A percentile compares a stretch with the other conserved stretches of the same genome.
phyloP scores from a whole-genome alignment of 2,113 vertebrate species.

The Semicossyphus pulcher region DNA sequence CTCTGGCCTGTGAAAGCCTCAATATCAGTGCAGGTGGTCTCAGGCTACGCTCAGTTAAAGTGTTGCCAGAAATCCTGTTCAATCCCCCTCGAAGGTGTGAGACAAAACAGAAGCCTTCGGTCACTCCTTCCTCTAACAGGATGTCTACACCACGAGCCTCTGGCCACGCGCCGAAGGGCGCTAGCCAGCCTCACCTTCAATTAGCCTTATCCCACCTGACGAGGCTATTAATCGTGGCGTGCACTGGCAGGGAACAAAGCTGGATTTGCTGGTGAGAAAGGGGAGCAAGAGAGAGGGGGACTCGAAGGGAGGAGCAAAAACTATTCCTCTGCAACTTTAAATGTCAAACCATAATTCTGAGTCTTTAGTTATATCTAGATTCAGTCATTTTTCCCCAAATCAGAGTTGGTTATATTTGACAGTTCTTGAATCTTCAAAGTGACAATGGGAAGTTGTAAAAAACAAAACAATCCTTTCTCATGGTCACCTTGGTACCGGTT shows the following conservation, averaged over 20 bases:
- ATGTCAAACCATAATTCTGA: constrained; percentile 1
- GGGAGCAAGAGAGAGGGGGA: constrained; percentile 38
- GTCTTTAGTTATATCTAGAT: background rate
- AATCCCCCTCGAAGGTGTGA: constrained; percentile 42
- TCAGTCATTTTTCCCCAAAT: background rate
- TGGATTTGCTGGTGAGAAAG: constrained; percentile 76
- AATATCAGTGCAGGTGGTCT: constrained; percentile 33
- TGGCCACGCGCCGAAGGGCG: constrained; percentile 36
- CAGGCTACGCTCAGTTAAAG: background rate
- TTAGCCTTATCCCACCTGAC: constrained; percentile 81
- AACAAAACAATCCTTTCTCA: background rate
- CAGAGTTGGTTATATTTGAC: background rate
- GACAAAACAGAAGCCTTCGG: constrained; percentile 44
- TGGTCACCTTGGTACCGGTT: background rate
- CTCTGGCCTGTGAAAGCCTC: constrained; percentile 15
- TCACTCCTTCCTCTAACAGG: constrained; percentile 49
- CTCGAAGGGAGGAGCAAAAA: constrained; percentile 13
- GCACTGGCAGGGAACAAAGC: constrained; percentile 74
- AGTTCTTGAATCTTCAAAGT: background rate
- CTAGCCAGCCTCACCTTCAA: constrained; percentile 66
- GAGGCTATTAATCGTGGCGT: constrained; percentile 71
- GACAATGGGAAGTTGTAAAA: background rate
- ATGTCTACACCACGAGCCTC: constrained; percentile 45
- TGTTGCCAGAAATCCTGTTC: constrained; percentile 45
- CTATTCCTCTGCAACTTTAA: constrained; percentile 2